Conservation (phyloP, 2,113 vertebrate genomes). For the Sylvietta virens region DNA sequence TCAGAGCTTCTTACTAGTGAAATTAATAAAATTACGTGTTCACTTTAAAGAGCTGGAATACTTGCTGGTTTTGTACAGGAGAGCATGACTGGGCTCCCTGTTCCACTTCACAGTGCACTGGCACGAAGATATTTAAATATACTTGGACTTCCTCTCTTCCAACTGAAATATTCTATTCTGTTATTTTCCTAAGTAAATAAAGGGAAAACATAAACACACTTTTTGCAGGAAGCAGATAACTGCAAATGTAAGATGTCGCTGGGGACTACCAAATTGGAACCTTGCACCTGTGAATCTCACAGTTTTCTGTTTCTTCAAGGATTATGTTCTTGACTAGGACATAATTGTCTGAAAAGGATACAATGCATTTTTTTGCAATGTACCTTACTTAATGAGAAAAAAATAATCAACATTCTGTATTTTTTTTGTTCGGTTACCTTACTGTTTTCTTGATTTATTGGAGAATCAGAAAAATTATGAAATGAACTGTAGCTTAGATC, state of each 20-base stretch:
- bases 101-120: neutral
- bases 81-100: neutral
- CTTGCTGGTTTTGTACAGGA: accelerated
- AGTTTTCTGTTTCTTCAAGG: neutral
- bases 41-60: neutral
- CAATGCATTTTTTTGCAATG: neutral
- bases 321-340: neutral
- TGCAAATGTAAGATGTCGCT: neutral
- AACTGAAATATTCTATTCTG: neutral
- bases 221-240: neutral
- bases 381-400: neutral
- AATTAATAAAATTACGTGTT: neutral
- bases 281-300: neutral
- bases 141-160: neutral
- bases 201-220: neutral
- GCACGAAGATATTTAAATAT: neutral
- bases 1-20: neutral
- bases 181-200: neutral
- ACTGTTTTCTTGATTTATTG: neutral
- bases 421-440: neutral
- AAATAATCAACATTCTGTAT: neutral
- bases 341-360: neutral
- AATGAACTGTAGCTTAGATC: neutral
- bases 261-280: neutral
- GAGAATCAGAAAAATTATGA: neutral